Conservation (phyloP, 30 jellyfish, hydroid and myxozoan species). For the Calvadosia cruxmelitensis region DNA sequence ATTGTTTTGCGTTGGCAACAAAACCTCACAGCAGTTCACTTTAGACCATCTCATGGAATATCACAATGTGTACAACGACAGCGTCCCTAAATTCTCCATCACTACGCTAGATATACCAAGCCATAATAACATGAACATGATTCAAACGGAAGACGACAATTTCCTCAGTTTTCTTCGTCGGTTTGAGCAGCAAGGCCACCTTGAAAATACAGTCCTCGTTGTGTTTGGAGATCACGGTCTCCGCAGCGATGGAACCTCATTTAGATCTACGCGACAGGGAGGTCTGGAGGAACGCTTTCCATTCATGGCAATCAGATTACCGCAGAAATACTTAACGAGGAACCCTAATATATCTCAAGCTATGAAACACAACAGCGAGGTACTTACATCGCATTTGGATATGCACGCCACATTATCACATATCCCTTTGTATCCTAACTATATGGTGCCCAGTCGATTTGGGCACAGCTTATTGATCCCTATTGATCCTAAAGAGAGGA, state of each 20-base stretch:
- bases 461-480: slow-evolving; percentile 13
- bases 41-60: slow-evolving; percentile 3
- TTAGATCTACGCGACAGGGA: slow-evolving; percentile 22
- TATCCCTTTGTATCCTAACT: slow-evolving; percentile 1
- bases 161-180: not conserved
- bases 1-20: not conserved
- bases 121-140: slow-evolving; percentile 2
- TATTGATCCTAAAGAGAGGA: slow-evolving; percentile 10
- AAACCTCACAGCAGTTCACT: not conserved
- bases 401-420: slow-evolving; percentile 24
- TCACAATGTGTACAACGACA: not conserved
- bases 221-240: slow-evolving; percentile 27
- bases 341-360: slow-evolving; percentile 2
- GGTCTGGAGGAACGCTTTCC: slow-evolving; percentile 26
- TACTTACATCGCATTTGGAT: slow-evolving; percentile 18
- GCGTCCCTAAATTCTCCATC: slow-evolving; percentile 9
- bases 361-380: slow-evolving; percentile 3
- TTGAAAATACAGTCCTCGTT: slow-evolving; percentile 7
- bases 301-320: slow-evolving; percentile 11
- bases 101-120: not conserved
- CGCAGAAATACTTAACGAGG: not conserved
- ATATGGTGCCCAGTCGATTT: not conserved
- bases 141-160: slow-evolving; percentile 6
- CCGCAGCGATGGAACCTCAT: slow-evolving; percentile 5
- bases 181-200: not conserved